phyloP scores from a whole-genome alignment of 23 tunicate genomes.

The Aplidium turbinatum region DNA sequence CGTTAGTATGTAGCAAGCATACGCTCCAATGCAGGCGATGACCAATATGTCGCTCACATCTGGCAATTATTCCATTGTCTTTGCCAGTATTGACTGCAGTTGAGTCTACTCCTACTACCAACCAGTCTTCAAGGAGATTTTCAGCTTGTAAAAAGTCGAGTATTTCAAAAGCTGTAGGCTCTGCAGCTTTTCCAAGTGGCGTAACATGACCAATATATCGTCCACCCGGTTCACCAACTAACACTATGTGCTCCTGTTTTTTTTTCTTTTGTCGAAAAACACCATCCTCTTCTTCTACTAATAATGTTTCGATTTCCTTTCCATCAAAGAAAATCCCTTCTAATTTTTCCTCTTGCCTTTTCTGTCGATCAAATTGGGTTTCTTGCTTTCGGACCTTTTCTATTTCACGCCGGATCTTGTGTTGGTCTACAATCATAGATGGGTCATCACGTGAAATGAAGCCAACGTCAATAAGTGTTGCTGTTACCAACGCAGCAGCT shows the following conservation, averaged over 20 bases:
- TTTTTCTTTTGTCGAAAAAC: conserved; percentile 12
- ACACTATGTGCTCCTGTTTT: conserved; percentile 6
- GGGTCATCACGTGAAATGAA: conserved; percentile 23
- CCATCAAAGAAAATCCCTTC: background rate
- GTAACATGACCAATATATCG: conserved; percentile 7
- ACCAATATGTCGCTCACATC: too few species aligned
- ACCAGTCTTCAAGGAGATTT: too few species aligned
- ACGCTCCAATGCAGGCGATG: too few species aligned
- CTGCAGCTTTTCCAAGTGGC: conserved; percentile 14
- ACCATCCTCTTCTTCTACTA: conserved; percentile 8
- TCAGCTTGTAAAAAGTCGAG: background rate
- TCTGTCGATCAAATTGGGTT: background rate
- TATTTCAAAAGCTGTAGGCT: conserved; percentile 2
- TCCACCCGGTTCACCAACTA: conserved; percentile 17
- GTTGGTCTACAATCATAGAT: conserved; percentile 20
- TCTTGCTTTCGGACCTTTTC: background rate
- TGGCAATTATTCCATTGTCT: too few species aligned
- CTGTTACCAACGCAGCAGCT: conserved; percentile 22
- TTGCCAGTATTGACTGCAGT: too few species aligned
- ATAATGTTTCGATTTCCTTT: conserved; percentile 6
- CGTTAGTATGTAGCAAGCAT: too few species aligned
- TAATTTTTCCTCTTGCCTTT: background rate
- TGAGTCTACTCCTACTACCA: too few species aligned
- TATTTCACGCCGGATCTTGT: conserved; percentile 19
- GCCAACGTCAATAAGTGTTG: conserved; percentile 10